phyloP scores from a whole-genome alignment of 2,797 vertebrate genomes.

The Hylomyscus alleni region DNA sequence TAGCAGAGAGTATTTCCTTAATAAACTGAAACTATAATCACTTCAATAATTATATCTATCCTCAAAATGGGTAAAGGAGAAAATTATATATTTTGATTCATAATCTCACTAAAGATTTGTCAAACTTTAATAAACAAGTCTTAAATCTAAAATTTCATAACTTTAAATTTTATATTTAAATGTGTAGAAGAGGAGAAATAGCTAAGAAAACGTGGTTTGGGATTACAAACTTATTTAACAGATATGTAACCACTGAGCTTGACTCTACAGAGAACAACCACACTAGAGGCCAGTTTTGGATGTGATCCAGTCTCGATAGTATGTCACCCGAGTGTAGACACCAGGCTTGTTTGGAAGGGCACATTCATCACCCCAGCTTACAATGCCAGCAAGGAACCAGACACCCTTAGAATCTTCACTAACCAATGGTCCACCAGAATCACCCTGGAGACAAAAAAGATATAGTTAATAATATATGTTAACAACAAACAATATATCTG shows the following conservation, averaged over 20 bases:
- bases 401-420: constrained; percentile 64
- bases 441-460: constrained; percentile 74
- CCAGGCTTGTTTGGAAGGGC: constrained; percentile 84
- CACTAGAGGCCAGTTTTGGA: constrained; percentile 81
- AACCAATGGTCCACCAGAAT: constrained; percentile 84
- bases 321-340: constrained; percentile 79
- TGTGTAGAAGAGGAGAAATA: background rate
- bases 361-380: constrained; percentile 84
- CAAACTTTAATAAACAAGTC: constrained; percentile 2
- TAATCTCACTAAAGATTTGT: constrained; percentile 32
- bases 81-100: background rate
- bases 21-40: constrained; percentile 36
- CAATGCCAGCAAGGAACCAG: constrained; percentile 82
- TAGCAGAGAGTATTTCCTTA: constrained; percentile 8
- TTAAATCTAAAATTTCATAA: constrained; percentile 43
- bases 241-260: background rate
- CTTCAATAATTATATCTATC: constrained; percentile 12
- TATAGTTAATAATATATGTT: constrained; percentile 39
- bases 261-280: background rate
- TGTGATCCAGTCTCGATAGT: constrained; percentile 79
- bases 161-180: constrained; percentile 37
- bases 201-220: constrained; percentile 49
- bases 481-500: background rate
- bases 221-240: constrained; percentile 43
- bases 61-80: background rate